Evolutionary conservation across 2,113 vertebrate species (phyloP).

Genomic region (Dasyprocta punctata): DNA sequence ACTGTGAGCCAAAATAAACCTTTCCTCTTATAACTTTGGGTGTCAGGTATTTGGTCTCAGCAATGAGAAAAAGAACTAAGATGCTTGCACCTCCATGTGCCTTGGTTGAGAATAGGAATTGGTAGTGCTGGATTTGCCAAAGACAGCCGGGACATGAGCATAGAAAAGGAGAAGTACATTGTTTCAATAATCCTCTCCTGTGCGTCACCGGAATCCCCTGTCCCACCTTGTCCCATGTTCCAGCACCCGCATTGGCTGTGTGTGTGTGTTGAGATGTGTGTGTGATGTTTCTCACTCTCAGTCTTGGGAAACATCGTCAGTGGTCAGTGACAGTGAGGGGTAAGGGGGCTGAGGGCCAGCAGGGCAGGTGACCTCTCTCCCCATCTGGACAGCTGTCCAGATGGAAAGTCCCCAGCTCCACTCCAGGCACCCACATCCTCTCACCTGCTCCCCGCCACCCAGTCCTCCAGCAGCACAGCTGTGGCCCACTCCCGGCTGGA

Average conservation of each 20-base stretch:
- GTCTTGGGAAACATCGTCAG: not conserved
- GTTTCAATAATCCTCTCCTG: not conserved
- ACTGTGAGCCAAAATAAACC: not conserved
- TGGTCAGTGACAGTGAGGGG: not conserved
- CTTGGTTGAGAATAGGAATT: not conserved
- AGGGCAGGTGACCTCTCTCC: not conserved
- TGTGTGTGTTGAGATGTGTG: not conserved
- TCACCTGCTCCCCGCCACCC: not conserved
- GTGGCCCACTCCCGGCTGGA: not conserved
- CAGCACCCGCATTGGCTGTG: not conserved
- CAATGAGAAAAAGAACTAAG: not conserved
- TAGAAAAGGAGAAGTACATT: not conserved
- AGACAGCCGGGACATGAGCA: not conserved
- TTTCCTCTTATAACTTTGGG: not conserved
- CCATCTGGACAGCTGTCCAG: not conserved
- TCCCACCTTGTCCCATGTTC: not conserved
- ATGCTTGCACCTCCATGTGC: rapidly evolving
- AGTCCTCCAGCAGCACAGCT: not conserved
- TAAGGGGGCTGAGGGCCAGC: not conserved
- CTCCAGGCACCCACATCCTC: not conserved
- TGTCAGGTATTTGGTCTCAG: not conserved
- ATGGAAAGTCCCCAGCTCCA: not conserved
- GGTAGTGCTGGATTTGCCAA: not conserved
- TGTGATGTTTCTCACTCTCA: too few species aligned
- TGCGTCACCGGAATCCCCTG: not conserved